Percentiles rank a stretch among this genome's conserved stretches.
Evolutionary conservation across 2,888 invertebrate species (phyloP).

Genomic region (Hemithea aestivaria): DNA sequence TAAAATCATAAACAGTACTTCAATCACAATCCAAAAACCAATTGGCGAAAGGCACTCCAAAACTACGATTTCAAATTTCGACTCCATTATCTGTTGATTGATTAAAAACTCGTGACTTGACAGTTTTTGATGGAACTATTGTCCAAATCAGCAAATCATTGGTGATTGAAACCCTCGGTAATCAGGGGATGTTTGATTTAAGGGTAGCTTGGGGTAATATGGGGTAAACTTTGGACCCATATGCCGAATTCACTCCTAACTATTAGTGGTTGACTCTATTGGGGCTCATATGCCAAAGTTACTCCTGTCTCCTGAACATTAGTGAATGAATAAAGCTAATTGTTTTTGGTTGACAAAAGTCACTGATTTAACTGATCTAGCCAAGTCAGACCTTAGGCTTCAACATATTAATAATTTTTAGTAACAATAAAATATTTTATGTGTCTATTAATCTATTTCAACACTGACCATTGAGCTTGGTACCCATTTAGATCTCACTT

Average conservation of each 20-base stretch:
- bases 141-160: conserved; percentile 24
- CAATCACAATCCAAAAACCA: conserved; percentile 10
- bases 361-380: too few relatives aligned
- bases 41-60: conserved; percentile 13
- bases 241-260: conserved; percentile 21
- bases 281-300: too few relatives aligned
- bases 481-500: too few relatives aligned
- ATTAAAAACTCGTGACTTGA: conserved; percentile 28
- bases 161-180: conserved; percentile 20
- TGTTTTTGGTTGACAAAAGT: too few relatives aligned
- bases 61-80: conserved; percentile 17
- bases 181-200: conserved; percentile 25
- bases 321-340: too few relatives aligned
- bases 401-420: too few relatives aligned
- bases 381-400: too few relatives aligned
- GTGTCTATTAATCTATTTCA: too few relatives aligned
- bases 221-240: conserved; percentile 16
- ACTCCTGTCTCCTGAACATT: too few relatives aligned
- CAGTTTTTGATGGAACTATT: conserved; percentile 28
- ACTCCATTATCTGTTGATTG: conserved; percentile 24
- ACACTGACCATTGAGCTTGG: too few relatives aligned
- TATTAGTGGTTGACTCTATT: conserved; percentile 21
- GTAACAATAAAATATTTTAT: too few relatives aligned
- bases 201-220: conserved; percentile 21
- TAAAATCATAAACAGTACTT: too few relatives aligned